Evolutionary conservation across 2,113 vertebrate genomes (phyloP).

Genomic region (Poecilia latipinna): DNA sequence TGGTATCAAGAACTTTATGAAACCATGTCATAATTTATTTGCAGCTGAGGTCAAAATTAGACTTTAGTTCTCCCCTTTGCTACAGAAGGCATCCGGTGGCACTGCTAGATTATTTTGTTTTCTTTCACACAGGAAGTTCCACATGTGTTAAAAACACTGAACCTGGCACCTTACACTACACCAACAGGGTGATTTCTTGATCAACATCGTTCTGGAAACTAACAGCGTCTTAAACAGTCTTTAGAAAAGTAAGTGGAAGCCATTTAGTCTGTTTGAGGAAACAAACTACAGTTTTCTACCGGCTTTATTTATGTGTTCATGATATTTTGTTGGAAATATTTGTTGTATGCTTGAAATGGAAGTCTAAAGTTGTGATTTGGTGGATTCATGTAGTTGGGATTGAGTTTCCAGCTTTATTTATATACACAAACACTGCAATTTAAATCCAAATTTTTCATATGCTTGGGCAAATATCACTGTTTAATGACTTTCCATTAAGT

Average conservation of each 20-base stretch:
- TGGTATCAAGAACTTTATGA: conserved; percentile 26
- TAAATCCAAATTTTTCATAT: no score
- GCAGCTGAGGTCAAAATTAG: conserved; percentile 16
- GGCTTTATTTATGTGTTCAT: not conserved
- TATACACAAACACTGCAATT: no score
- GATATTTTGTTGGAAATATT: no score
- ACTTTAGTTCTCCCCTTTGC: conserved; percentile 18
- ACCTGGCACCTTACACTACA: not conserved
- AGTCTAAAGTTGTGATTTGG: not conserved
- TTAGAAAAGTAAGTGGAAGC: no score
- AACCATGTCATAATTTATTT: conserved; percentile 17
- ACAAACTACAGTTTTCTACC: not conserved
- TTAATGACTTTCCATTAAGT: not conserved
- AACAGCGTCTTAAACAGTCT: no score
- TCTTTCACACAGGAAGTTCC: conserved; percentile 23
- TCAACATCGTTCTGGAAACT: no score
- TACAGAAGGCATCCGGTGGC: conserved; percentile 11
- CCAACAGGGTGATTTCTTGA: no score
- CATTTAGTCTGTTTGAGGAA: no score
- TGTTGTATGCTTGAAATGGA: not conserved
- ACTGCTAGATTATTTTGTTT: conserved; percentile 6
- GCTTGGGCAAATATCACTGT: not conserved
- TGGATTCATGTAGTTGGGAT: not conserved
- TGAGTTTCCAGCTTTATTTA: no score
- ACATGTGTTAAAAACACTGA: not conserved